These are phyloP conservation scores for Pseudotriccus pelzelni DNA, from an alignment of 2,797 vertebrate species.

Conservation along the genomic window DNA sequence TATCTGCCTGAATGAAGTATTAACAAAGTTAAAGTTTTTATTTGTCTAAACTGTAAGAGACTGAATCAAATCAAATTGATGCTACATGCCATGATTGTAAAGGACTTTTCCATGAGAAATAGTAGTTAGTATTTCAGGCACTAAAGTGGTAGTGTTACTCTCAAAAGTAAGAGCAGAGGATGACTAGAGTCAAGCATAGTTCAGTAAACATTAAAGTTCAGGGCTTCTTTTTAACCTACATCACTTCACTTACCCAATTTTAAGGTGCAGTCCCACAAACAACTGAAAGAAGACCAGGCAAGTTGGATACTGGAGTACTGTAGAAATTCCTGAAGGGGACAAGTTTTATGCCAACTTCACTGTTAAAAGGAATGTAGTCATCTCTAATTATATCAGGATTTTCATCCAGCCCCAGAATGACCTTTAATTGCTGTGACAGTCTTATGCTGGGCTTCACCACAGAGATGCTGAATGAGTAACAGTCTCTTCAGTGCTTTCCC, in stretches of 20 bases:
- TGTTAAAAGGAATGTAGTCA: neutral
- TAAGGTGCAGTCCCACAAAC: neutral
- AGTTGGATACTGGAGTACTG: neutral
- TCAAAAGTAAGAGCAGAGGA: neutral
- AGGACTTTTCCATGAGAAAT: neutral
- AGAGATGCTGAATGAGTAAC: neutral
- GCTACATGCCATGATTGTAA: neutral
- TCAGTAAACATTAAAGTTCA: neutral
- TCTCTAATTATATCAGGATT: neutral
- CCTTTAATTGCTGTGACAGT: neutral
- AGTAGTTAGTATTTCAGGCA: neutral
- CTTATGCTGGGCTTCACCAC: neutral
- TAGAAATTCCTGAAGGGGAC: neutral
- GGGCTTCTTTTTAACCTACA: neutral
- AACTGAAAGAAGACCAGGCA: neutral
- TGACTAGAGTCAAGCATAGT: neutral
- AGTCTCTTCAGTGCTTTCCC: neutral
- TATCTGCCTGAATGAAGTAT: neutral
- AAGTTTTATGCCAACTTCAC: neutral
- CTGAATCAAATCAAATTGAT: neutral
- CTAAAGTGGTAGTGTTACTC: neutral
- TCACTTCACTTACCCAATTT: neutral
- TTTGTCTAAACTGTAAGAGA: neutral
- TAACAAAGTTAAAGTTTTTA: neutral
- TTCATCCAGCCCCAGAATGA: neutral